phyloP scores from a whole-genome alignment of 2,888 invertebrate species.

The Unio delphinus region DNA sequence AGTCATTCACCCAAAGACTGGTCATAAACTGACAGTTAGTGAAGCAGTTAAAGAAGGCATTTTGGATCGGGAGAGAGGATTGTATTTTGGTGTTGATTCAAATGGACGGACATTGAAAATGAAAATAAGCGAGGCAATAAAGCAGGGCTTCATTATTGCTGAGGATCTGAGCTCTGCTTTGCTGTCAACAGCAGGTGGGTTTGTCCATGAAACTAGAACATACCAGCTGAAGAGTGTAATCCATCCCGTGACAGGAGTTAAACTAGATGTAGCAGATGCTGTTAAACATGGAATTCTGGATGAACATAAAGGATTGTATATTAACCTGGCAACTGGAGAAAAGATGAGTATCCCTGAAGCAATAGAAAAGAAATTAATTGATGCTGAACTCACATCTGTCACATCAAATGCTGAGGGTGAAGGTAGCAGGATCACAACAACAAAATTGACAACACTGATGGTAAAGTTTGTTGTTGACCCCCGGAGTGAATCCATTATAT shows the following conservation, averaged over 20 bases:
- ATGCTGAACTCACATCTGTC: slow-evolving; percentile 60
- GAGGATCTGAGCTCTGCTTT: slow-evolving; percentile 91
- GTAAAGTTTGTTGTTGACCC: slow-evolving; percentile 78
- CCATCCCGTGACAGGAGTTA: slow-evolving; percentile 78
- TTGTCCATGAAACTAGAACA: slow-evolving; percentile 61
- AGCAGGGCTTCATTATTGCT: slow-evolving; percentile 79
- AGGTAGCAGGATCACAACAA: slow-evolving; percentile 81
- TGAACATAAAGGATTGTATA: slow-evolving; percentile 76
- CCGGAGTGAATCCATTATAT: slow-evolving; percentile 80
- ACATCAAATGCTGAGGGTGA: slow-evolving; percentile 86
- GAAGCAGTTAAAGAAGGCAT: slow-evolving; percentile 79
- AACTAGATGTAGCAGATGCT: slow-evolving; percentile 89
- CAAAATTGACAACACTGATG: slow-evolving; percentile 63
- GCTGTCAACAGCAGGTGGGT: slow-evolving; percentile 88
- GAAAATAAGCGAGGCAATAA: slow-evolving; percentile 87
- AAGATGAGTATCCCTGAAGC: slow-evolving; percentile 87
- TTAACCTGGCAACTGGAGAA: slow-evolving; percentile 85
- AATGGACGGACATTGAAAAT: slow-evolving; percentile 79
- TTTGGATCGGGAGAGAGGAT: slow-evolving; percentile 77
- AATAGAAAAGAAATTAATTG: slow-evolving; percentile 83
- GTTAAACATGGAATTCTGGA: slow-evolving; percentile 92
- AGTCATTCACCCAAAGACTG: slow-evolving; percentile 89
- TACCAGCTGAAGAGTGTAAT: slow-evolving; percentile 74
- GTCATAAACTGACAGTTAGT: slow-evolving; percentile 83
- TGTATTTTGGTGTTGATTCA: slow-evolving; percentile 74